phyloP scores from a whole-genome alignment of 2,113 vertebrate genomes.

The Xiphophorus maculatus region DNA sequence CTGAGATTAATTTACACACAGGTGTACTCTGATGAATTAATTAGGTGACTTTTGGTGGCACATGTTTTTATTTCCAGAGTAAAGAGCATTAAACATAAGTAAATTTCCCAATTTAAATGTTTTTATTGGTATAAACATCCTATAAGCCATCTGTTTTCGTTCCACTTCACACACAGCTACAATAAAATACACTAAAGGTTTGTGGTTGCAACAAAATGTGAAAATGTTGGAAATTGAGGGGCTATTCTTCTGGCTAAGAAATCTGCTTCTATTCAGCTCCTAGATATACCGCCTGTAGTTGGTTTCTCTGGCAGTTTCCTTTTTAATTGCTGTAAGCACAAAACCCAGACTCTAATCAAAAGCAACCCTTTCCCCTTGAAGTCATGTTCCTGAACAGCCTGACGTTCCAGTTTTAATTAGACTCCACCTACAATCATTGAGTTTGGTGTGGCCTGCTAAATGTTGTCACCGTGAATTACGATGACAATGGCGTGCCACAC shows the following conservation, averaged over 20 bases:
- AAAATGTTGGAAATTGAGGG: not conserved
- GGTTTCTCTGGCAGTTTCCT: not conserved
- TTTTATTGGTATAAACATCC: too few species aligned
- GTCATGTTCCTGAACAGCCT: constrained; percentile 1
- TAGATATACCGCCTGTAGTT: too few species aligned
- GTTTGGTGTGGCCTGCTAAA: constrained; percentile 10
- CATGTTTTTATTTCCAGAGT: too few species aligned
- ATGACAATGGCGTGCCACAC: not conserved
- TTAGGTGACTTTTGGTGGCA: too few species aligned
- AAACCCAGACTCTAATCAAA: not conserved
- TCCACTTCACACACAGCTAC: not conserved
- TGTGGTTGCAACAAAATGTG: not conserved
- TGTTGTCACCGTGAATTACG: constrained; percentile 21
- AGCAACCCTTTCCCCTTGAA: not conserved
- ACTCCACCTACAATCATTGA: constrained; percentile 10
- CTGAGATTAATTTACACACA: too few species aligned
- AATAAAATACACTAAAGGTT: not conserved
- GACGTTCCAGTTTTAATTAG: constrained; percentile 22
- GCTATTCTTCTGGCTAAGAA: not conserved
- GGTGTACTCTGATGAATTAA: too few species aligned
- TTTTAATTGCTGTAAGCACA: not conserved
- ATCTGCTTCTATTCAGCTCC: not conserved
- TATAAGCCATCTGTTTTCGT: too few species aligned
- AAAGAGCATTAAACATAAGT: too few species aligned
- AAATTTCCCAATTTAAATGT: too few species aligned